A percentile compares a stretch with the other conserved stretches of the same genome.
These are phyloP conservation scores for Acleris laterana DNA, from an alignment of 2,888 invertebrate genomes.

Conservation along the genomic window DNA sequence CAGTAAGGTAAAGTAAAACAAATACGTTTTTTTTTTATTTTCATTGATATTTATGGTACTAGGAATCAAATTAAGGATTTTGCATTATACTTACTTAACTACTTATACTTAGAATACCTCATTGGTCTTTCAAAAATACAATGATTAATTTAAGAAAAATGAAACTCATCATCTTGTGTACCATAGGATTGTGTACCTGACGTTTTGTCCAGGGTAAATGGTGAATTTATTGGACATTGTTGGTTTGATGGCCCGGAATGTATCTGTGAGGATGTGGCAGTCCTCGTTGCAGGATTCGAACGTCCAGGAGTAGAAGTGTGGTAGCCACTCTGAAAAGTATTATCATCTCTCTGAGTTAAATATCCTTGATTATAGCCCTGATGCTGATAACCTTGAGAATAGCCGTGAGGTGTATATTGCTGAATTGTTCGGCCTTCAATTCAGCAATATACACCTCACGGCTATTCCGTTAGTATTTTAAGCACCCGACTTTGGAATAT, in stretches of 20 bases:
- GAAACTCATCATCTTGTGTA: constrained; percentile 36
- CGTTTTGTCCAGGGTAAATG: constrained; percentile 19
- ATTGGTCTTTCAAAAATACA: constrained; percentile 33
- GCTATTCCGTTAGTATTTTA: constrained; percentile 20
- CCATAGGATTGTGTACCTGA: constrained; percentile 38
- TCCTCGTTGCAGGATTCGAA: constrained; percentile 31
- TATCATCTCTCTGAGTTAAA: constrained; percentile 38
- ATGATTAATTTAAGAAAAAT: constrained; percentile 13
- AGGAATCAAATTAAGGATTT: too few relatives aligned
- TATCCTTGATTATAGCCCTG: constrained; percentile 39
- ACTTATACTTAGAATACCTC: constrained; percentile 30
- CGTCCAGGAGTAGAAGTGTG: constrained; percentile 37
- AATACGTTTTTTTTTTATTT: too few relatives aligned
- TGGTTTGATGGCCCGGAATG: constrained; percentile 34
- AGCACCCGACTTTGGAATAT: constrained; percentile 34
- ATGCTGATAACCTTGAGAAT: constrained; percentile 35
- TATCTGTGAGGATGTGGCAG: constrained; percentile 30
- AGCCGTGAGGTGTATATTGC: constrained; percentile 25
- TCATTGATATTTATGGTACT: too few relatives aligned
- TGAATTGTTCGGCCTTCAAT: too few relatives aligned
- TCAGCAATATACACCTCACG: too few relatives aligned
- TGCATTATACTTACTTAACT: too few relatives aligned
- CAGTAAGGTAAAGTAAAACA: too few relatives aligned
- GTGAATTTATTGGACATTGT: constrained; percentile 39
- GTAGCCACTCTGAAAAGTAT: constrained; percentile 39